These are phyloP conservation scores for Drosophila funebris DNA, from an alignment of 1,140 invertebrate genomes.

Conservation along the genomic window DNA sequence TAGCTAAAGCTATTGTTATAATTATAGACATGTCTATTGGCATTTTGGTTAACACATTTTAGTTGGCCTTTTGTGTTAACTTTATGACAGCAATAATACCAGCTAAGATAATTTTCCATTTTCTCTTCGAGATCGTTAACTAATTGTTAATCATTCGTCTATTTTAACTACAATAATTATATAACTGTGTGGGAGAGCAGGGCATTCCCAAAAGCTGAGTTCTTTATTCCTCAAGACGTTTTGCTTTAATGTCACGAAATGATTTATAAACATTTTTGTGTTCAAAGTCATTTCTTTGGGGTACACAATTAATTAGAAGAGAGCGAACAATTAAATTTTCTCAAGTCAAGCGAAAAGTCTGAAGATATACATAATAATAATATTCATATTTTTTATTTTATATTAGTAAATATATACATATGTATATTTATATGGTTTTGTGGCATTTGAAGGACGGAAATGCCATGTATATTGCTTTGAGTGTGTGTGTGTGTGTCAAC, in stretches of 20 bases:
- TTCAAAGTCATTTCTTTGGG: conserved; percentile 15
- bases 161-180: background rate
- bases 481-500: conserved; percentile 57
- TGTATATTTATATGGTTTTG: conserved; percentile 14
- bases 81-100: conserved; percentile 23
- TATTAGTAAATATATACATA: background rate
- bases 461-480: conserved; percentile 45
- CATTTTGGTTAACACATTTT: conserved; percentile 37
- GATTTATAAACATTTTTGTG: conserved; percentile 39
- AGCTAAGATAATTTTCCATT: background rate
- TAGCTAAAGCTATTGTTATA: conserved; percentile 24
- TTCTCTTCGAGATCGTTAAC: conserved; percentile 1
- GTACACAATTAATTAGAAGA: conserved; percentile 38
- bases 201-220: background rate
- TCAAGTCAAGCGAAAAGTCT: conserved; percentile 53
- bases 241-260: conserved; percentile 37
- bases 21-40: conserved; percentile 40
- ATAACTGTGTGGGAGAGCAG: background rate
- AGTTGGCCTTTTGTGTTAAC: conserved; percentile 6
- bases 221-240: conserved; percentile 3
- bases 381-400: conserved; percentile 58
- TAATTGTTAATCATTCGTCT: background rate
- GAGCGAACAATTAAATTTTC: conserved; percentile 30
- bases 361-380: conserved; percentile 26
- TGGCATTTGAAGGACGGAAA: conserved; percentile 79